These are phyloP conservation scores for Enteromius radiatus DNA, from an alignment of 2,797 vertebrate genomes.

Conservation along the genomic window DNA sequence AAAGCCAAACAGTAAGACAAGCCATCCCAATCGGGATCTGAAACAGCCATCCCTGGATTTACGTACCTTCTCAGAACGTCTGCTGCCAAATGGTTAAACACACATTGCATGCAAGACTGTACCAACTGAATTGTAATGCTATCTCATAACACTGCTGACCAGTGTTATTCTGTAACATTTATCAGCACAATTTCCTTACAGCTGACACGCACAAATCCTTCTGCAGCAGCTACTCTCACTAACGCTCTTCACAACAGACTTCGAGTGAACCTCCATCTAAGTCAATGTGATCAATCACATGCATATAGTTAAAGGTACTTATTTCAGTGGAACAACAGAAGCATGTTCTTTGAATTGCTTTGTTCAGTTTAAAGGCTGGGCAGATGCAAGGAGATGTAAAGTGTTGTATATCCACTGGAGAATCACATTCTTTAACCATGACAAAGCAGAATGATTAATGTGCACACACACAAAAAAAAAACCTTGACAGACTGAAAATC, in stretches of 20 bases:
- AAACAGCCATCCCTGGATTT: slow-evolving; percentile 1
- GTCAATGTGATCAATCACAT: slow-evolving; percentile 16
- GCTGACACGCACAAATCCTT: background rate
- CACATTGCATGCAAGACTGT: background rate
- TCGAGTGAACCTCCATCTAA: slow-evolving; percentile 32
- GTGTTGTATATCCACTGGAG: background rate
- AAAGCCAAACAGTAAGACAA: slow-evolving; percentile 2
- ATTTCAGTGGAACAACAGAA: background rate
- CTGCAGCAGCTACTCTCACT: slow-evolving; percentile 22
- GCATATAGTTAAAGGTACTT: slow-evolving; percentile 29
- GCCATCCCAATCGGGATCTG: background rate
- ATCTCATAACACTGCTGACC: slow-evolving; percentile 30
- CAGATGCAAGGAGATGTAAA: background rate
- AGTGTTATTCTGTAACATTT: background rate
- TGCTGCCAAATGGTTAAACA: background rate
- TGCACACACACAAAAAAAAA: slow-evolving; percentile 1
- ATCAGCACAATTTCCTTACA: slow-evolving; percentile 17
- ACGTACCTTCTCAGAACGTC: background rate
- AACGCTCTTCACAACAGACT: slow-evolving; percentile 28
- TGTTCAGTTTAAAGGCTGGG: slow-evolving; percentile 1
- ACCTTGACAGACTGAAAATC: background rate
- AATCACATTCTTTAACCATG: background rate
- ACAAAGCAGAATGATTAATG: slow-evolving; percentile 25
- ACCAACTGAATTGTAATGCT: slow-evolving; percentile 2
- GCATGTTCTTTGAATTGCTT: background rate